These are phyloP conservation scores for Chouioia cunea DNA, from an alignment of 2,888 invertebrate species.

Conservation along the genomic window DNA sequence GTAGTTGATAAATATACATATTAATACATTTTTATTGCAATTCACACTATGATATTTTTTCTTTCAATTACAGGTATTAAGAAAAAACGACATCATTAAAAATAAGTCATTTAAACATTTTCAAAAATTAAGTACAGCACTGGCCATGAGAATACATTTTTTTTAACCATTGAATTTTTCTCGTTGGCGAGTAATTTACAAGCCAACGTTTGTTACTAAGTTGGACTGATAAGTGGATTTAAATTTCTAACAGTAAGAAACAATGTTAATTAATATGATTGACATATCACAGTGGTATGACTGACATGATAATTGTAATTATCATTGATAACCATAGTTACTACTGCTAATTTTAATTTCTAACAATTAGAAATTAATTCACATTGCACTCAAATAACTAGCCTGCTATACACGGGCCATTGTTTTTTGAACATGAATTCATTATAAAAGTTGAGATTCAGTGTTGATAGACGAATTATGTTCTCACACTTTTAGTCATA, in stretches of 20 bases:
- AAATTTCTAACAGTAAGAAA: conserved; percentile 60
- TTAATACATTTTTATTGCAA: neutral
- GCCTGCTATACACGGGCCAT: conserved; percentile 43
- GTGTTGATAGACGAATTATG: conserved; percentile 40
- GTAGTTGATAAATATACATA: neutral
- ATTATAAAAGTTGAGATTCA: conserved; percentile 42
- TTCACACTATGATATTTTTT: neutral
- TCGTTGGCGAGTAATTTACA: conserved; percentile 60
- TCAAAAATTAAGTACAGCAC: conserved; percentile 49
- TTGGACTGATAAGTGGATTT: conserved; percentile 63
- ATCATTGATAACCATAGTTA: conserved; percentile 64
- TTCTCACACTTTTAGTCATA: too few relatives aligned
- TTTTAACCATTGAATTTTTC: conserved; percentile 58
- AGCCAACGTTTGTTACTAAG: conserved; percentile 65
- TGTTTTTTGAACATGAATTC: conserved; percentile 40
- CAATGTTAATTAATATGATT: conserved; percentile 58
- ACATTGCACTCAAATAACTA: conserved; percentile 49
- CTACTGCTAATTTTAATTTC: conserved; percentile 66
- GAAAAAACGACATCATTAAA: conserved; percentile 66
- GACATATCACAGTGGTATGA: conserved; percentile 61
- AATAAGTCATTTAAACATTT: conserved; percentile 50
- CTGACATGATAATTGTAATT: conserved; percentile 62
- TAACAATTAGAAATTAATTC: conserved; percentile 65
- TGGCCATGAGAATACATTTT: conserved; percentile 58
- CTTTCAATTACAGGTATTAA: conserved; percentile 61